Percentiles rank a stretch among this genome's conserved stretches.
Conservation (phyloP, 2,113 vertebrate species). For the Struthidea cinerea region DNA sequence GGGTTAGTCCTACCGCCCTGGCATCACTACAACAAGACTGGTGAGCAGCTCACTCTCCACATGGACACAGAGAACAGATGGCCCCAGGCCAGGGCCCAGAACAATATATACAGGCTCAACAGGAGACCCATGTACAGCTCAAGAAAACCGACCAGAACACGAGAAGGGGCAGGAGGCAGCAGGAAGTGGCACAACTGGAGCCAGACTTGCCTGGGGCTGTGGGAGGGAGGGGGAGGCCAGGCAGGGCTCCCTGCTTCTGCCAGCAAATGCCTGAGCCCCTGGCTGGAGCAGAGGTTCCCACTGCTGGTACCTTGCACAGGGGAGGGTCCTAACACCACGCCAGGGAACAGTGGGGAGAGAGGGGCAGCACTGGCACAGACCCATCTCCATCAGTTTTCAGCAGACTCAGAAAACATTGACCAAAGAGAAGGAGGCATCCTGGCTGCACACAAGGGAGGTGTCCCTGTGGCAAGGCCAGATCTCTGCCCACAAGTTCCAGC, state of each 20-base stretch:
- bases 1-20: conserved; percentile 33
- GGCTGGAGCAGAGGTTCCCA: not conserved
- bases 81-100: conserved; percentile 28
- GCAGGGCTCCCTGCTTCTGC: not conserved
- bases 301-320: not conserved
- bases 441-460: not conserved
- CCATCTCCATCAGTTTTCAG: not conserved
- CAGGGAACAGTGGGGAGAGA: not conserved
- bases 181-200: not conserved
- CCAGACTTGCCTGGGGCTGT: not conserved
- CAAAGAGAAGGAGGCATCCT: not conserved
- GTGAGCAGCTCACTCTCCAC: conserved; percentile 60
- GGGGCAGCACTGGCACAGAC: not conserved
- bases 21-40: conserved; percentile 64
- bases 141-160: conserved; percentile 24
- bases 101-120: conserved; percentile 70
- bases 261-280: not conserved
- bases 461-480: fast-evolving
- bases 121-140: conserved; percentile 48
- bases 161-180: not conserved
- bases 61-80: conserved; percentile 57
- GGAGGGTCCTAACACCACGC: not conserved
- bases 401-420: not conserved
- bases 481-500: not conserved
- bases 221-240: not conserved